phyloP scores from a whole-genome alignment of 2,888 invertebrate species.

The Cancer borealis region DNA sequence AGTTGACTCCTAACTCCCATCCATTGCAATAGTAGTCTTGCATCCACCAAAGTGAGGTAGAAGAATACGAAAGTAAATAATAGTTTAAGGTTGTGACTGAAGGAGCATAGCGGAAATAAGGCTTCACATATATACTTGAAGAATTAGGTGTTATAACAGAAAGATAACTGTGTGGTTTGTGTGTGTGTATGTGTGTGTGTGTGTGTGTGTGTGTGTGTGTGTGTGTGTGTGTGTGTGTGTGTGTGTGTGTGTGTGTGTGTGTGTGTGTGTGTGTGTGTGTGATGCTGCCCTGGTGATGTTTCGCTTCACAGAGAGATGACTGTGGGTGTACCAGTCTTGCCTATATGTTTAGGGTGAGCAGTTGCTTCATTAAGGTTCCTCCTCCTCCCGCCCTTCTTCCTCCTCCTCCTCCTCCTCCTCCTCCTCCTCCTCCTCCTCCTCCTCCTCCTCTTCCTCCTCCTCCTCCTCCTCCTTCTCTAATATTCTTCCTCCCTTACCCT shows the following conservation, averaged over 20 bases:
- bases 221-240: background rate
- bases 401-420: background rate
- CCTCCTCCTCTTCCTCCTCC: slow-evolving; percentile 4
- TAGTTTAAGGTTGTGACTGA: too few species aligned
- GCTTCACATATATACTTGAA: too few species aligned
- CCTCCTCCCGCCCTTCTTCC: background rate
- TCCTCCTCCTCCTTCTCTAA: slow-evolving; percentile 3
- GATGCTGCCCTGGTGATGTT: background rate
- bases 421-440: slow-evolving; percentile 23
- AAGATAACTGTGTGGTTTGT: background rate
- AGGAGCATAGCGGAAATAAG: too few species aligned
- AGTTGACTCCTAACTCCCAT: too few species aligned
- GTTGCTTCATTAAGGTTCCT: background rate
- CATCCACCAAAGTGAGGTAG: too few species aligned
- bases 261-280: background rate
- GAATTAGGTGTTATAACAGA: too few species aligned
- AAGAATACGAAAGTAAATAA: too few species aligned
- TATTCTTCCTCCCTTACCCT: slow-evolving; percentile 22
- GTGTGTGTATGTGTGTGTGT: background rate
- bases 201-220: slow-evolving; percentile 13
- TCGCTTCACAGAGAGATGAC: background rate
- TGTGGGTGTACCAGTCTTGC: background rate
- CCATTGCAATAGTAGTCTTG: too few species aligned
- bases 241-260: background rate
- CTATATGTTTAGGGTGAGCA: background rate